Evolutionary conservation across 2,888 invertebrate genomes (phyloP).

Genomic region (Pyrochroa serraticornis): DNA sequence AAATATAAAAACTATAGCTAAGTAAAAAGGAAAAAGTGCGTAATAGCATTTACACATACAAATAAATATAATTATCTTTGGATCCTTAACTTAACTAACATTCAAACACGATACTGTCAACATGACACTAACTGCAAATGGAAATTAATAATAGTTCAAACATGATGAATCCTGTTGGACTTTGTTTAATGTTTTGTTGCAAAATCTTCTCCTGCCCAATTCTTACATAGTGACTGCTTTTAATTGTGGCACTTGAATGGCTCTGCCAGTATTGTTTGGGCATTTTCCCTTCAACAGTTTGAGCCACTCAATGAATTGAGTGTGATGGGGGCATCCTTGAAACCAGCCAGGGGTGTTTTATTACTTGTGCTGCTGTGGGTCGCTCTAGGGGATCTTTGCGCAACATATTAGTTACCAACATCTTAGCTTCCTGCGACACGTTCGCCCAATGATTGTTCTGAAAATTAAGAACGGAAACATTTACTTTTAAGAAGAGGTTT

Average conservation of each 20-base stretch:
- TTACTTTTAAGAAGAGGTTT: too few relatives aligned
- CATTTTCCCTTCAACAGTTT: slow-evolving; percentile 69
- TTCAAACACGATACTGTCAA: neutral
- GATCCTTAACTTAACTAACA: too few relatives aligned
- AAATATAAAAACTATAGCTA: too few relatives aligned
- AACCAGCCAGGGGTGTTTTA: slow-evolving; percentile 85
- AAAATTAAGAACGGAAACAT: slow-evolving; percentile 17
- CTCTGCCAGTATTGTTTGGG: slow-evolving; percentile 80
- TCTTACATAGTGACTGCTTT: too few relatives aligned
- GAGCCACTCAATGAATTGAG: slow-evolving; percentile 47
- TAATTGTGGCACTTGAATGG: slow-evolving; percentile 74
- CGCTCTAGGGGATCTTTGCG: slow-evolving; percentile 91
- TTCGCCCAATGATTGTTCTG: slow-evolving; percentile 76
- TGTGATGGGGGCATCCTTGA: slow-evolving; percentile 46
- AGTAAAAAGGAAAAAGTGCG: too few relatives aligned
- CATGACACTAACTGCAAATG: too few relatives aligned
- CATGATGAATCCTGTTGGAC: slow-evolving; percentile 36
- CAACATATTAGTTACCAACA: slow-evolving; percentile 89
- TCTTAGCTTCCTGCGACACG: slow-evolving; percentile 84
- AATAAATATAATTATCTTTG: too few relatives aligned
- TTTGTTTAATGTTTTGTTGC: too few relatives aligned
- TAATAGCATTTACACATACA: too few relatives aligned
- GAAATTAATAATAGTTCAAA: slow-evolving; percentile 17
- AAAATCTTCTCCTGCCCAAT: too few relatives aligned
- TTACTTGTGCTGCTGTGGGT: slow-evolving; percentile 85